These are phyloP conservation scores for Oriolus oriolus DNA, from an alignment of 2,113 vertebrate species.

Conservation along the genomic window DNA sequence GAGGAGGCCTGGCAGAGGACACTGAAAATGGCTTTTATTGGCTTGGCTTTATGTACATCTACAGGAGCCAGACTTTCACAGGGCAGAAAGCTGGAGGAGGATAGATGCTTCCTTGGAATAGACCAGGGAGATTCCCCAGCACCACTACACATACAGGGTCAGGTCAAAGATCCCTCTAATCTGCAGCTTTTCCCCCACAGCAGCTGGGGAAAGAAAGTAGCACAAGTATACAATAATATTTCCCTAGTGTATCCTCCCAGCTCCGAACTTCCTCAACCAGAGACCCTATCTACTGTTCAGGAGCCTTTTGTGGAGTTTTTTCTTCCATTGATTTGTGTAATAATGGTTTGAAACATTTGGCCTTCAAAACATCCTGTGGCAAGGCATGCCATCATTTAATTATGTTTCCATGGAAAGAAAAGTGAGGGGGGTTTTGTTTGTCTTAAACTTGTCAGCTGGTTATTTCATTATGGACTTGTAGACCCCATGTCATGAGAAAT, in stretches of 20 bases:
- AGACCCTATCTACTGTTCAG: neutral
- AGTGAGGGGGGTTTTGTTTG: neutral
- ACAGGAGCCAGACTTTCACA: neutral
- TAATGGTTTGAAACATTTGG: neutral
- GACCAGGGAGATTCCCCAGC: neutral
- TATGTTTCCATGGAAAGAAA: conserved; percentile 1
- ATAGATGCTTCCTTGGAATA: neutral
- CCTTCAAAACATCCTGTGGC: conserved; percentile 51
- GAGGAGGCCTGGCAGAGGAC: neutral
- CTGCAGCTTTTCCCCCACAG: neutral
- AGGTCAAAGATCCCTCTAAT: neutral
- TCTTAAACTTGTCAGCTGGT: neutral
- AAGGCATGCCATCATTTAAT: neutral
- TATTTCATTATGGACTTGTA: neutral
- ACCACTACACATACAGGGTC: neutral
- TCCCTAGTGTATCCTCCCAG: conserved; percentile 56
- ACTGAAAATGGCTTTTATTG: neutral
- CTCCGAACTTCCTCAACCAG: conserved; percentile 17
- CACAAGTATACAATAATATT: neutral
- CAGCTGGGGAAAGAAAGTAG: neutral
- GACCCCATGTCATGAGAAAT: neutral
- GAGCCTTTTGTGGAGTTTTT: neutral
- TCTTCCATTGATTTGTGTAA: conserved; percentile 6
- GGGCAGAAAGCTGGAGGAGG: neutral
- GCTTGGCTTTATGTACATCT: neutral